These are phyloP conservation scores for Drosophila percnosoma DNA, from an alignment of 2,888 invertebrate species.

Conservation along the genomic window DNA sequence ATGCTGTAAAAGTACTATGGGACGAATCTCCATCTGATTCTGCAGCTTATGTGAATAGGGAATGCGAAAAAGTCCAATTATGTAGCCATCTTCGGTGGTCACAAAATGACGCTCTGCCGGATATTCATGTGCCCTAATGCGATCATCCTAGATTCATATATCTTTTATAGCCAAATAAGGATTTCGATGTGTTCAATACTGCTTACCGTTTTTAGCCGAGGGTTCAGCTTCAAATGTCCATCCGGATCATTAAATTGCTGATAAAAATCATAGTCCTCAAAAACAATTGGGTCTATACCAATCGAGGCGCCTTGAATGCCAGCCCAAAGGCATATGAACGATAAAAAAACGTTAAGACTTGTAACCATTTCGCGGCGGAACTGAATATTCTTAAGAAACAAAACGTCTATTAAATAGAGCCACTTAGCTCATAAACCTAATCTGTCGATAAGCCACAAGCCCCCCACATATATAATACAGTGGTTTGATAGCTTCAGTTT, in stretches of 20 bases:
- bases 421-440: constrained; percentile 2
- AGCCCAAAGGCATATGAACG: constrained; percentile 3
- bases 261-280: constrained; percentile 30
- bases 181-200: background rate
- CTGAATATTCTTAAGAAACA: constrained; percentile 4
- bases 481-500: background rate
- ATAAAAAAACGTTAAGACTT: constrained; percentile 9
- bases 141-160: constrained; percentile 34
- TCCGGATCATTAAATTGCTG: constrained; percentile 46
- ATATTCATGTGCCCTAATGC: constrained; percentile 85
- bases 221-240: constrained; percentile 34
- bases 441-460: constrained; percentile 22
- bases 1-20: constrained; percentile 86
- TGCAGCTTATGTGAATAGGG: constrained; percentile 63
- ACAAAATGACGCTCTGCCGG: constrained; percentile 88
- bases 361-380: constrained; percentile 23
- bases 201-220: constrained; percentile 36
- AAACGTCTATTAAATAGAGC: constrained; percentile 14
- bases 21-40: constrained; percentile 48
- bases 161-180: background rate
- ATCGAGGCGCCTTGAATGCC: constrained; percentile 6
- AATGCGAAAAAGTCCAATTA: constrained; percentile 76
- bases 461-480: background rate
- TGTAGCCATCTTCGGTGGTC: constrained; percentile 74
- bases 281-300: background rate